phyloP scores from a whole-genome alignment of 1,140 invertebrate species.

The Drosophila carrolli region DNA sequence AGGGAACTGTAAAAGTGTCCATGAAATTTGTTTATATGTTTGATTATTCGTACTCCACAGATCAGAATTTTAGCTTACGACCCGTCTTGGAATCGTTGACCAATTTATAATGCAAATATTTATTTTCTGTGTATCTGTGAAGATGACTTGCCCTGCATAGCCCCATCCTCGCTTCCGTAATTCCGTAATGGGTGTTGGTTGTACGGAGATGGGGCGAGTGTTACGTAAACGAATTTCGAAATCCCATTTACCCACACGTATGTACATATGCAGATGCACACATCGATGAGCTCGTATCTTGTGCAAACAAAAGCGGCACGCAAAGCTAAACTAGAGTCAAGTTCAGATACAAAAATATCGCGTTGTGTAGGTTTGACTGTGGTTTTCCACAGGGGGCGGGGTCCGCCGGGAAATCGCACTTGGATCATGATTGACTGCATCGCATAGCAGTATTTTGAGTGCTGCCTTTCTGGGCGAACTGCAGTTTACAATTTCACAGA shows the following conservation, averaged over 20 bases:
- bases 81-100: neutral
- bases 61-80: too few species aligned
- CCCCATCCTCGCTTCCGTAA: slow-evolving; percentile 24
- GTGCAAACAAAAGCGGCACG: slow-evolving; percentile 66
- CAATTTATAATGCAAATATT: neutral
- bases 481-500: slow-evolving; percentile 66
- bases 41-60: too few species aligned
- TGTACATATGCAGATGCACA: slow-evolving; percentile 19
- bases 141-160: slow-evolving; percentile 34
- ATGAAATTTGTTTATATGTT: too few species aligned
- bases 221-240: slow-evolving; percentile 73
- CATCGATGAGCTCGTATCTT: slow-evolving; percentile 48
- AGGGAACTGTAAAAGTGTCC: too few species aligned
- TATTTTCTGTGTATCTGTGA: slow-evolving; percentile 21
- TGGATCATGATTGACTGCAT: slow-evolving; percentile 64
- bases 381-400: slow-evolving; percentile 29
- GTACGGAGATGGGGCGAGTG: slow-evolving; percentile 17
- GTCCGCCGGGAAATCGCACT: slow-evolving; percentile 25
- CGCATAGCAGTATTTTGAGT: slow-evolving; percentile 30
- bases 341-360: slow-evolving; percentile 57
- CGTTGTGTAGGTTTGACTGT: slow-evolving; percentile 30
- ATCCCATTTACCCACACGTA: slow-evolving; percentile 54
- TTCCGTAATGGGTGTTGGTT: slow-evolving; percentile 24
- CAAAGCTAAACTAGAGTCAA: slow-evolving; percentile 64
- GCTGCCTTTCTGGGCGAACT: slow-evolving; percentile 10